These are phyloP conservation scores for Callipepla squamata DNA, from an alignment of 2,113 vertebrate genomes.

Conservation along the genomic window DNA sequence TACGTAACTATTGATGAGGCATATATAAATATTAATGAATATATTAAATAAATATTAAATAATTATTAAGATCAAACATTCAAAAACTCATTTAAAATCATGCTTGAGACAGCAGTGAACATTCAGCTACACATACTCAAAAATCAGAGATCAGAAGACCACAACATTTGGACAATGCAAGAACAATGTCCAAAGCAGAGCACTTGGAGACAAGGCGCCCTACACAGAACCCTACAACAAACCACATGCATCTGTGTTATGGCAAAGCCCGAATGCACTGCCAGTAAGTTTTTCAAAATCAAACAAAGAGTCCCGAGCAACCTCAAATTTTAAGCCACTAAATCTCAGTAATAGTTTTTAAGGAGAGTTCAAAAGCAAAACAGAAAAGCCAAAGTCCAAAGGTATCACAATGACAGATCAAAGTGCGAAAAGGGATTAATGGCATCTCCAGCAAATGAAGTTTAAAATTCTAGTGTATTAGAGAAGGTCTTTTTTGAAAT, in stretches of 20 bases:
- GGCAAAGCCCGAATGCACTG: not conserved
- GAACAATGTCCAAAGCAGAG: not conserved
- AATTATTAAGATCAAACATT: not conserved
- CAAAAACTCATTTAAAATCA: not conserved
- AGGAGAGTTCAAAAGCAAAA: constrained; percentile 77
- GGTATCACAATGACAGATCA: constrained; percentile 77
- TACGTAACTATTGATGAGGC: not conserved
- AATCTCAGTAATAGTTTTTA: constrained; percentile 73
- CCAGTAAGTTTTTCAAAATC: constrained; percentile 40
- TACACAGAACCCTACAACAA: not conserved
- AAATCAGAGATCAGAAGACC: not conserved
- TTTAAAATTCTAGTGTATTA: constrained; percentile 78
- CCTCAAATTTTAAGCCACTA: constrained; percentile 57
- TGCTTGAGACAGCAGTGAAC: not conserved
- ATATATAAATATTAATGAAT: no score
- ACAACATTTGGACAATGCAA: constrained; percentile 7
- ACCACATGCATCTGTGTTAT: not conserved
- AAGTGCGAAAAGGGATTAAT: constrained; percentile 81
- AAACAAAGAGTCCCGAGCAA: constrained; percentile 25
- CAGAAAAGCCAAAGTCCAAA: constrained; percentile 71
- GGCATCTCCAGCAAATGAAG: constrained; percentile 71
- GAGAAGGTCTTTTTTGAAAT: constrained; percentile 80
- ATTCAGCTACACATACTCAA: not conserved
- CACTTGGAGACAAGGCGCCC: not conserved
- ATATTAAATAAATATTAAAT: not conserved